These are phyloP conservation scores for Trichosurus vulpecula DNA, from an alignment of 2,797 vertebrate species.

Conservation along the genomic window DNA sequence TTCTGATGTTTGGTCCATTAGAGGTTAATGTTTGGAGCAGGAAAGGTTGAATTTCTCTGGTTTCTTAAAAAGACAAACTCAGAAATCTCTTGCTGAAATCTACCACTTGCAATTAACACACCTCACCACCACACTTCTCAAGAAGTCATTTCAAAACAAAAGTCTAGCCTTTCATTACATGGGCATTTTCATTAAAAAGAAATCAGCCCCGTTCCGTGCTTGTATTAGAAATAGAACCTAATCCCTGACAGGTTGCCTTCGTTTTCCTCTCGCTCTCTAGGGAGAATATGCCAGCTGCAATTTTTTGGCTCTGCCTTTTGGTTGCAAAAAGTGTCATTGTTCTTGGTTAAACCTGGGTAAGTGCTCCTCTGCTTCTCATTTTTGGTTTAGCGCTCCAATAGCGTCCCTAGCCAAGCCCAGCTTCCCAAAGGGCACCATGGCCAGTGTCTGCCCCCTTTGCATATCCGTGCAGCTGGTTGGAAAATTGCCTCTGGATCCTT, in stretches of 20 bases:
- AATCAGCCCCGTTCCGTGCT: conserved; percentile 71
- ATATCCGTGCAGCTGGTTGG: conserved; percentile 25
- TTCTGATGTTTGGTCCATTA: conserved; percentile 1
- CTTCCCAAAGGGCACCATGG: conserved; percentile 57
- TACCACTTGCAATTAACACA: conserved; percentile 35
- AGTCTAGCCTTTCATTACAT: conserved; percentile 75
- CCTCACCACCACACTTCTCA: conserved; percentile 54
- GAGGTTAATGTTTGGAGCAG: not conserved
- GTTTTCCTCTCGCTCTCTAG: conserved; percentile 80
- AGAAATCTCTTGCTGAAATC: conserved; percentile 47
- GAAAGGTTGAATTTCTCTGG: conserved; percentile 24
- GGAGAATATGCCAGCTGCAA: conserved; percentile 78
- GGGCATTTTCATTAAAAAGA: conserved; percentile 79
- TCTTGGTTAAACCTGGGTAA: conserved; percentile 83
- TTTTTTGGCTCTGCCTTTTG: conserved; percentile 75
- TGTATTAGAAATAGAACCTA: conserved; percentile 82
- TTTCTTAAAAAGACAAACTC: conserved; percentile 49
- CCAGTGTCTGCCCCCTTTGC: conserved; percentile 58
- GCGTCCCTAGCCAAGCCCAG: conserved; percentile 63
- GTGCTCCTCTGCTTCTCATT: conserved; percentile 61
- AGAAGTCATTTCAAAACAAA: conserved; percentile 69
- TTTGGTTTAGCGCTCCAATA: conserved; percentile 75
- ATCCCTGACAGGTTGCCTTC: conserved; percentile 83
- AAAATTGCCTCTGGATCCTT: not conserved
- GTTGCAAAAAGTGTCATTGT: conserved; percentile 83